Evolutionary conservation across 2,797 vertebrate genomes (phyloP).

Genomic region (Hypotaenidia okinawae): DNA sequence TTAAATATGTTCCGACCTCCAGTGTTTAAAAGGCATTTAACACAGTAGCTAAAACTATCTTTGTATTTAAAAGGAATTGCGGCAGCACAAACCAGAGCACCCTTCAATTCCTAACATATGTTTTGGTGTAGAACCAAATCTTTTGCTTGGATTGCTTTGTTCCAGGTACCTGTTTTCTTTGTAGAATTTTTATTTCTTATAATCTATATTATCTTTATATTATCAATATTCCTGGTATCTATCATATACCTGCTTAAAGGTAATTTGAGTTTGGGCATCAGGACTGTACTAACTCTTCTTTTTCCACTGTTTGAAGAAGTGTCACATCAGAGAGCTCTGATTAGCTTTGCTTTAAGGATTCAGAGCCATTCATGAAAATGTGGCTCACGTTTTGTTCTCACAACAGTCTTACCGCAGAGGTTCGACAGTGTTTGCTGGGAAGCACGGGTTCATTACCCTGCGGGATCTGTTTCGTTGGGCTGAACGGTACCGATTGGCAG

Average conservation of each 20-base stretch:
- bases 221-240: not conserved
- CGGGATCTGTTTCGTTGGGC: conserved; percentile 97
- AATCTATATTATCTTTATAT: not conserved
- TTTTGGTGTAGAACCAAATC: not conserved
- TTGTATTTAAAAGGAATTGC: not conserved
- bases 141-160: not conserved
- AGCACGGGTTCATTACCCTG: conserved; percentile 96
- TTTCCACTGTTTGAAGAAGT: not conserved
- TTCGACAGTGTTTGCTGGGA: conserved; percentile 96
- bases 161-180: not conserved
- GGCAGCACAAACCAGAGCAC: not conserved
- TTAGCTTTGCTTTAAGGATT: not conserved
- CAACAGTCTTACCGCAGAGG: conserved; percentile 90
- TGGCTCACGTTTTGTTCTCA: not conserved
- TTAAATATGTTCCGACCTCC: not conserved
- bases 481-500: conserved; percentile 90
- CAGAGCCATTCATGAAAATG: not conserved
- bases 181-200: not conserved
- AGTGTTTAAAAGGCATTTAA: not conserved
- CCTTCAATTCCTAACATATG: fast-evolving
- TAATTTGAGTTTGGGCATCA: not conserved
- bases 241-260: not conserved
- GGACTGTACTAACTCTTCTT: not conserved
- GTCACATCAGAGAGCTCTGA: not conserved
- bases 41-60: not conserved